Evolutionary conservation across 2,797 vertebrate genomes (phyloP).

Genomic region (Chaenodraco wilsoni): DNA sequence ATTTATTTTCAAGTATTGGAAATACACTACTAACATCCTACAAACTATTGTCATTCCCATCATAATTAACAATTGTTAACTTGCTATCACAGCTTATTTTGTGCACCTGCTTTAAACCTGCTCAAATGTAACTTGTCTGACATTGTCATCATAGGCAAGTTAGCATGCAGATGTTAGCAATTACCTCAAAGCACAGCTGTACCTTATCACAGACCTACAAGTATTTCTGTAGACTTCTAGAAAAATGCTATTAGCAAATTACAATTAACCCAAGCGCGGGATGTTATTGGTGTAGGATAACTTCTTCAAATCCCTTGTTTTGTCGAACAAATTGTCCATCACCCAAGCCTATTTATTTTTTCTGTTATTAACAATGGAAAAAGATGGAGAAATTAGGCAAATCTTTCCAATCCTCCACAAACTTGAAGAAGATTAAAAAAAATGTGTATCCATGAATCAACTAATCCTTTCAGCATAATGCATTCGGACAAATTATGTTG

Average conservation of each 20-base stretch:
- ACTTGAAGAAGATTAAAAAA: too few species aligned
- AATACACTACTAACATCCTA: background rate
- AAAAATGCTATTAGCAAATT: background rate
- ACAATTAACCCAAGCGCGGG: background rate
- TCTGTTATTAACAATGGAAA: background rate
- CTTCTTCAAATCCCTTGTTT: background rate
- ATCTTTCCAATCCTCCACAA: too few species aligned
- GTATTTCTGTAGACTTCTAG: background rate
- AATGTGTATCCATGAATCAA: slow-evolving; percentile 8
- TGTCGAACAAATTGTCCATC: slow-evolving; percentile 5
- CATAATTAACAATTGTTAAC: background rate
- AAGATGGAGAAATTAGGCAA: too few species aligned
- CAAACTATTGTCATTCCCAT: background rate
- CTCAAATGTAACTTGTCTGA: background rate
- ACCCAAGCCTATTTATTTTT: background rate
- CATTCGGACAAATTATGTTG: slow-evolving; percentile 13
- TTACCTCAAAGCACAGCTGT: background rate
- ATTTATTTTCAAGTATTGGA: background rate
- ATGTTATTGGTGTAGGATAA: background rate
- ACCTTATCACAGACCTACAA: background rate
- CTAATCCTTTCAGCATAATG: slow-evolving; percentile 24
- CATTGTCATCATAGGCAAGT: background rate
- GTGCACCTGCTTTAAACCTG: background rate
- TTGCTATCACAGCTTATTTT: too few species aligned
- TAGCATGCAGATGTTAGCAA: slow-evolving; percentile 7